Base-by-base conservation (phyloP, 1,140 invertebrate genomes). In the Solen grandis region DNA sequence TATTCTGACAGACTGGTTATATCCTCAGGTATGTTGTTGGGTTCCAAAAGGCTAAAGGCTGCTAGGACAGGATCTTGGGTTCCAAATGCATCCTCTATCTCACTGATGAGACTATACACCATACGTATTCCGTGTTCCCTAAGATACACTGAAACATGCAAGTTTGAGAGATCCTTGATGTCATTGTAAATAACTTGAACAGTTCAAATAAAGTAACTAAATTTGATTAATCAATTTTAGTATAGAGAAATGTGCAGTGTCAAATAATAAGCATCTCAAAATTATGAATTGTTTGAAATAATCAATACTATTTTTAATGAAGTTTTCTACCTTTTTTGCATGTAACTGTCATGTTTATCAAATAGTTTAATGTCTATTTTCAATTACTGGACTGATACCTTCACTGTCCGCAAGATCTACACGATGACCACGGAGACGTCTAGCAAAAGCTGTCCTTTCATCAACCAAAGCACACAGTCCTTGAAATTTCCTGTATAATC, bases 71-170 rank as follows among this genome's bases (percentile, higher is more conserved):
- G 52, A 13, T 16, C 16, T 4, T 14, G 14, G 14, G 29, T 73
- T 8, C 52, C 25, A 22, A 73, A 73, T 16, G 70, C 50, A 73
- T 59, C 52, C 27, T 73, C 52, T 16, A 73, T 59, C 70, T 73
- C 70, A 4, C n/a, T 13, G 5, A 73, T 38, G 3, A 73, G 52
- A 33, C 27, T 36, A 35, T 59, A 65, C 5, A 73, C 33, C 19
- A 73, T n/a, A 8, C 52, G 70, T 22, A 57, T 38, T 14, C 70
- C 70, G 36, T 65, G 22, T 13, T 5, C 10, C 13, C 22, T 5
- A 16, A 65, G 33, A 65, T 31, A 65, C 4, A 16, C 60, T 65
- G 31, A 5, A 33, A 50, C 8, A 50, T 27, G 16, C 5, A 4
- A 60, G 2, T 27, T 60, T 60, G 13, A 60, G 3, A 31, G 4